A percentile compares a stretch with the other conserved stretches of the same genome.
Evolutionary conservation across 2,888 invertebrate genomes (phyloP).

Genomic region (Lypha dubia): DNA sequence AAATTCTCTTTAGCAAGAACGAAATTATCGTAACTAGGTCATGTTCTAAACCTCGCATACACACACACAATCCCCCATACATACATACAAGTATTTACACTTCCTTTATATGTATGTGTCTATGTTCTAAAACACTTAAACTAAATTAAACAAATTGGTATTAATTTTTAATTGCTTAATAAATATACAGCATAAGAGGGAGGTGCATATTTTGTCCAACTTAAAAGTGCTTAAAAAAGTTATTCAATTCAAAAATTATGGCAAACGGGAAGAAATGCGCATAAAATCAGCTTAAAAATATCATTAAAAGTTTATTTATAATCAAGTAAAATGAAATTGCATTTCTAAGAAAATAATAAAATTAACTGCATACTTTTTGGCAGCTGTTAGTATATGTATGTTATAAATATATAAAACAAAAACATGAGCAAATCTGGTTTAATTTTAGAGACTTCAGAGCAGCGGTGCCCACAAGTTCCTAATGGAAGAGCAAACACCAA

Average conservation of each 20-base stretch:
- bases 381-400: constrained; percentile 15
- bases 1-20: constrained; percentile 50
- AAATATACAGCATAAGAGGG: neutral
- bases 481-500: too few relatives aligned
- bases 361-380: constrained; percentile 61
- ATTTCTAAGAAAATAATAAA: constrained; percentile 25
- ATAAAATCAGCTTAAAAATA: constrained; percentile 22
- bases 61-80: neutral
- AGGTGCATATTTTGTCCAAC: constrained; percentile 13
- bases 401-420: neutral
- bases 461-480: too few relatives aligned
- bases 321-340: constrained; percentile 18
- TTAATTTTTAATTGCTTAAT: constrained; percentile 59
- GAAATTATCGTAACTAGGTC: constrained; percentile 47
- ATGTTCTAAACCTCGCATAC: constrained; percentile 32
- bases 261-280: constrained; percentile 5
- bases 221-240: neutral
- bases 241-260: constrained; percentile 13
- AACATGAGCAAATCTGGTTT: constrained; percentile 1
- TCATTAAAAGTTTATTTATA: constrained; percentile 30
- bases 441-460: constrained; percentile 5
- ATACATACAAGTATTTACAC: neutral
- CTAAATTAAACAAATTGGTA: constrained; percentile 60
- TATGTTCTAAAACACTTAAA: constrained; percentile 44
- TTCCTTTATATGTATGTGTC: neutral